phyloP scores from a whole-genome alignment of 2,797 vertebrate species.

The Bryconaethiops microstoma region DNA sequence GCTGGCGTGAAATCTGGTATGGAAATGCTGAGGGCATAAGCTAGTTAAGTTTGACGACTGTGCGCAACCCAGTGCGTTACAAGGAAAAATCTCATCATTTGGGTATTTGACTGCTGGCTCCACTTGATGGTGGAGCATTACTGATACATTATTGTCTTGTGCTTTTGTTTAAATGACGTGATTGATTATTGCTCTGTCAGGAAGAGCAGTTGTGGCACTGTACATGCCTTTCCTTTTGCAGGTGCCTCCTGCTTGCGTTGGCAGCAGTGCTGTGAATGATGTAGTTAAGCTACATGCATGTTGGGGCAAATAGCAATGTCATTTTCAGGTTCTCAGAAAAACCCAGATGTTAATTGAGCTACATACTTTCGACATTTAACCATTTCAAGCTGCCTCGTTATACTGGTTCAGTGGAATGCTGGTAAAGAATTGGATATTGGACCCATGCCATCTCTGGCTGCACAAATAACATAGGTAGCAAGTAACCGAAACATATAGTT shows the following conservation, averaged over 20 bases:
- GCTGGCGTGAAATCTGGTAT: conserved; percentile 65
- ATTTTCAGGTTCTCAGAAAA: not conserved
- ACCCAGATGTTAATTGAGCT: not conserved
- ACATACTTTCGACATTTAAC: no score
- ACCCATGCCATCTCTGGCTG: no score
- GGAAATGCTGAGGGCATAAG: conserved; percentile 66
- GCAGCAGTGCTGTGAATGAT: not conserved
- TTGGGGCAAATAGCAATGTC: not conserved
- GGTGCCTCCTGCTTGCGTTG: conserved; percentile 7
- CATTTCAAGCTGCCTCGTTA: not conserved
- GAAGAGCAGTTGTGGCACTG: conserved; percentile 1
- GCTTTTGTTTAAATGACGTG: conserved; percentile 12
- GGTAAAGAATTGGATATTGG: no score
- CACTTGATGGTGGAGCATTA: not conserved
- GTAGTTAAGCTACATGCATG: not conserved
- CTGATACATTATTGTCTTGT: conserved; percentile 3
- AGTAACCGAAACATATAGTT: not conserved
- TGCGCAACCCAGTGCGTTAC: conserved; percentile 48
- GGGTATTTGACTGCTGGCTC: conserved; percentile 15
- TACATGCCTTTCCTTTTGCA: not conserved
- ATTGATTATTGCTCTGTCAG: conserved; percentile 8
- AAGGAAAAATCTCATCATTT: conserved; percentile 15
- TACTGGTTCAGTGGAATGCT: not conserved
- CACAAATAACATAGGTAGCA: not conserved
- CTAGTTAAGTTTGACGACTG: conserved; percentile 63